phyloP scores from a whole-genome alignment of 2,113 vertebrate species.

The Tachysurus vachellii region DNA sequence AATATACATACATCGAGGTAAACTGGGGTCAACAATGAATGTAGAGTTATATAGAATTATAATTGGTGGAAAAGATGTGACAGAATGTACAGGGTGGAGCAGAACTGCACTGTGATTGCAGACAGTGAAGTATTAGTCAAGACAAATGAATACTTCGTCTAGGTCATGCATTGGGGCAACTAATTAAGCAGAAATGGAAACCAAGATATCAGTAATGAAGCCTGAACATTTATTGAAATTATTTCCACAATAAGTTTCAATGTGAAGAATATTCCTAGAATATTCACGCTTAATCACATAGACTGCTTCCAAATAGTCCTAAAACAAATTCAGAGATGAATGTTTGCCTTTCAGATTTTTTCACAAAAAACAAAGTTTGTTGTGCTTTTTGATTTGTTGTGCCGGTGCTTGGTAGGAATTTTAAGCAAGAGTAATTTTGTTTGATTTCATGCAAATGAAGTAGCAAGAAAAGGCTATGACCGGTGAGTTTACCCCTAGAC shows the following conservation, averaged over 20 bases:
- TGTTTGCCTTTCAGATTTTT: background rate
- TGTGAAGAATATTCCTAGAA: background rate
- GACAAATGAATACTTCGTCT: background rate
- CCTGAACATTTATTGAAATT: background rate
- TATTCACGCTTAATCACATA: background rate
- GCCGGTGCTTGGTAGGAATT: background rate
- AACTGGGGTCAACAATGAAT: too few relatives aligned
- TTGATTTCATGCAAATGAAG: constrained; percentile 13
- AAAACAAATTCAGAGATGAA: background rate
- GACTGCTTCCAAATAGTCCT: background rate
- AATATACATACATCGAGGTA: too few relatives aligned
- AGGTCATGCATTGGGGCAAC: background rate
- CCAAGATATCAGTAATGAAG: background rate
- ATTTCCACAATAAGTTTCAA: background rate
- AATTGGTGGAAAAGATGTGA: too few relatives aligned
- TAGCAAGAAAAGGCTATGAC: background rate
- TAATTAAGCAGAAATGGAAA: background rate
- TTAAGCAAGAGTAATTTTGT: background rate
- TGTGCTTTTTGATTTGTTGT: background rate
- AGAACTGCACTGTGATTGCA: too few relatives aligned
- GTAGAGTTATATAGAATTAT: too few relatives aligned
- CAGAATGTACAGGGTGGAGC: too few relatives aligned
- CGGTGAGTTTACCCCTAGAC: background rate
- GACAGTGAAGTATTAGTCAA: background rate
- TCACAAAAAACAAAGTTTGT: background rate